A percentile compares a stretch with the other conserved stretches of the same genome.
These are phyloP conservation scores for Eptatretus burgeri DNA, from an alignment of 2,113 vertebrate species.

Conservation along the genomic window DNA sequence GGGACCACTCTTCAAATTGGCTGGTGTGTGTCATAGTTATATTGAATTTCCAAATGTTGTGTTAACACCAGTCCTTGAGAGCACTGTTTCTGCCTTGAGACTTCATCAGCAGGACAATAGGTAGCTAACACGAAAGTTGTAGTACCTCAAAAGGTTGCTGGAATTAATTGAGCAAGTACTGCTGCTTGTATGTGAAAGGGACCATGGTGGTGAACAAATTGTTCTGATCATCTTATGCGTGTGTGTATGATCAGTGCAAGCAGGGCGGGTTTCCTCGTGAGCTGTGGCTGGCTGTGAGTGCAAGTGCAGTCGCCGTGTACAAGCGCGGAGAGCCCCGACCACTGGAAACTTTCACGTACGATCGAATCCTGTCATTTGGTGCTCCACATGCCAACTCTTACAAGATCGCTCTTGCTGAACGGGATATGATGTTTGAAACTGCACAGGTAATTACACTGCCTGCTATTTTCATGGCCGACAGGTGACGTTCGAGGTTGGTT, in stretches of 20 bases:
- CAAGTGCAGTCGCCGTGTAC: constrained; percentile 61
- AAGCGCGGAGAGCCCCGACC: constrained; percentile 60
- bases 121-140: background rate
- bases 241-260: constrained; percentile 21
- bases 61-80: background rate
- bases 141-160: background rate
- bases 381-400: constrained; percentile 55
- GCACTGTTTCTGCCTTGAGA: background rate
- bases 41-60: too few species aligned
- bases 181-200: accelerated
- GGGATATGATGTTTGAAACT: constrained; percentile 68
- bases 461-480: background rate
- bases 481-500: background rate
- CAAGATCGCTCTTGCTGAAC: constrained; percentile 63
- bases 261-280: constrained; percentile 55
- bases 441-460: constrained; percentile 29
- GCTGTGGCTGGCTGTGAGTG: constrained; percentile 65
- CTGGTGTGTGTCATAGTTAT: too few species aligned
- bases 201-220: background rate
- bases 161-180: too few species aligned
- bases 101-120: background rate
- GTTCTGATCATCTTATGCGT: background rate
- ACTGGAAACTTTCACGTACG: constrained; percentile 62
- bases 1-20: too few species aligned
- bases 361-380: constrained; percentile 73